These are phyloP conservation scores for Anastrepha obliqua DNA, from an alignment of 1,140 invertebrate genomes.

Conservation along the genomic window DNA sequence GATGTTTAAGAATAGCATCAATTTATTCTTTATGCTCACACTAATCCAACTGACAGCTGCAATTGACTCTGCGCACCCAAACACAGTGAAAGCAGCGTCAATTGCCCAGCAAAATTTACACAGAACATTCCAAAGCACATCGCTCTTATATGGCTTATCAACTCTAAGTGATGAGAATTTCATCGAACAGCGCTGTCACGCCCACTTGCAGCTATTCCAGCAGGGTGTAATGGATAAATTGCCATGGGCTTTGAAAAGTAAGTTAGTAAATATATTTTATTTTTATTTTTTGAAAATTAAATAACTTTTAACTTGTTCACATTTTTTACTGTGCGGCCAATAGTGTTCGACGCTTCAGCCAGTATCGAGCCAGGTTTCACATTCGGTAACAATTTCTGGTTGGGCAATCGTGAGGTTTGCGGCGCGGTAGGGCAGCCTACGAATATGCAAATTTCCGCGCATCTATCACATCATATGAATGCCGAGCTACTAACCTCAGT, in stretches of 20 bases:
- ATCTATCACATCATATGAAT: constrained; percentile 13
- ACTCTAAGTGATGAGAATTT: neutral
- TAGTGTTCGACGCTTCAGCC: constrained; percentile 63
- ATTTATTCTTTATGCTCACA: neutral
- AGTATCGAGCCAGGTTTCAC: constrained; percentile 59
- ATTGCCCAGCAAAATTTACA: neutral
- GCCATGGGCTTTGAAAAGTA: constrained; percentile 10
- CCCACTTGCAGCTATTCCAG: neutral
- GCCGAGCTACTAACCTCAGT: neutral
- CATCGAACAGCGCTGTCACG: neutral
- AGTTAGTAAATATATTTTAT: neutral
- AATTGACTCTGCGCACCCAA: neutral
- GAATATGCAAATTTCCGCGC: neutral
- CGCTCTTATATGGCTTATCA: constrained; percentile 18
- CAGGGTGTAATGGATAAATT: neutral
- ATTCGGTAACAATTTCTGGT: constrained; percentile 59
- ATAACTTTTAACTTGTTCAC: neutral
- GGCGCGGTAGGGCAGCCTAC: neutral
- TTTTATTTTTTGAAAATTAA: neutral
- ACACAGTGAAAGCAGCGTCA: neutral
- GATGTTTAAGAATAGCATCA: neutral
- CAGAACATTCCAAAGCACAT: neutral
- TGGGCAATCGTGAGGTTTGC: constrained; percentile 62
- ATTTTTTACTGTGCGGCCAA: no score
- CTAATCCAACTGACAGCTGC: neutral